Evolutionary conservation across 2,888 invertebrate species (phyloP).

Genomic region (Hirtodrosophila confusa): DNA sequence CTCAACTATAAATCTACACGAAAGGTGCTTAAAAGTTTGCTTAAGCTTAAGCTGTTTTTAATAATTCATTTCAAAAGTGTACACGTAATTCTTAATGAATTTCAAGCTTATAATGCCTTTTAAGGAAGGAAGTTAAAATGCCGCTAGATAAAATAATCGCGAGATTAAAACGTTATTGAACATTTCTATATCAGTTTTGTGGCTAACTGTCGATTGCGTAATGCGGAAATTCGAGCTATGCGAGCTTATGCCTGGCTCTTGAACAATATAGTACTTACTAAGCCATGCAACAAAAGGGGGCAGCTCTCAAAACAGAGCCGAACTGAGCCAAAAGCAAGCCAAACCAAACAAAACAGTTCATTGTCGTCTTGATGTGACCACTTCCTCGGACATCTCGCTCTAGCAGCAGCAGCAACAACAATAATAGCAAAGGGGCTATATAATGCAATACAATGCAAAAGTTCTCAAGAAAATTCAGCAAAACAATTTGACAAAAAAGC

Average conservation of each 20-base stretch:
- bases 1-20: no score
- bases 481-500: conserved; percentile 81
- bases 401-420: conserved; percentile 27
- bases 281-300: conserved; percentile 14
- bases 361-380: conserved; percentile 76
- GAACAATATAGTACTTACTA: neutral
- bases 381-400: conserved; percentile 76
- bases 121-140: neutral
- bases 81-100: no score
- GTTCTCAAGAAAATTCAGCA: conserved; percentile 81
- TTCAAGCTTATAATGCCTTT: no score
- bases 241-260: conserved; percentile 1
- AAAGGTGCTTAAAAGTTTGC: no score
- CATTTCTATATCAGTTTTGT: neutral
- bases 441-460: conserved; percentile 79
- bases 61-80: no score
- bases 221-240: conserved; percentile 31
- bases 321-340: neutral
- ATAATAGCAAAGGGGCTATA: conserved; percentile 48
- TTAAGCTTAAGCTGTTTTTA: no score
- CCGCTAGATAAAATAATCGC: neutral
- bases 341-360: conserved; percentile 72
- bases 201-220: conserved; percentile 24
- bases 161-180: neutral
- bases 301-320: conserved; percentile 8